A percentile compares a stretch with the other conserved stretches of the same genome.
Evolutionary conservation across 1,140 invertebrate species (phyloP).

Genomic region (Babylonia areolata): DNA sequence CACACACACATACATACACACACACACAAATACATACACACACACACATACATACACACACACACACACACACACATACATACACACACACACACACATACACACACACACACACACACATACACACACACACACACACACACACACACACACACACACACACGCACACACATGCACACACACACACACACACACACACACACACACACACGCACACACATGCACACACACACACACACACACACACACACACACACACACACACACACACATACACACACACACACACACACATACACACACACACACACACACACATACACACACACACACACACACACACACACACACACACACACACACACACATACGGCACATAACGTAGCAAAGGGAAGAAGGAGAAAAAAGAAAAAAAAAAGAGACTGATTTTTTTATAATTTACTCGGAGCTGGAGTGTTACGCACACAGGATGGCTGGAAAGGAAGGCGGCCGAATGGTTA

Average conservation of each 20-base stretch:
- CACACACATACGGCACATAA: background rate
- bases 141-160: background rate
- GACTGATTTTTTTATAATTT: too few species aligned
- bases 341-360: background rate
- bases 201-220: slow-evolving; percentile 1
- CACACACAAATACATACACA: too few species aligned
- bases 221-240: slow-evolving; percentile 6
- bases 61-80: slow-evolving; percentile 13
- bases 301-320: background rate
- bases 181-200: slow-evolving; percentile 16
- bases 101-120: slow-evolving; percentile 13
- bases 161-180: slow-evolving; percentile 4
- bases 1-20: background rate
- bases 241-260: slow-evolving; percentile 13
- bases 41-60: slow-evolving; percentile 2
- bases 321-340: background rate
- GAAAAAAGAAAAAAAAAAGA: too few species aligned
- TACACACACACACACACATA: slow-evolving; percentile 9
- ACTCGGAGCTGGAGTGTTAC: too few species aligned
- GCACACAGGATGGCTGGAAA: too few species aligned
- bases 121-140: background rate
- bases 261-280: background rate
- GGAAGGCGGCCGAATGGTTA: too few species aligned
- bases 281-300: slow-evolving; percentile 4
- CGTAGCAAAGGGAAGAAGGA: too few species aligned